phyloP scores from a whole-genome alignment of 2,113 vertebrate species.

The Atlantisia rogersi region DNA sequence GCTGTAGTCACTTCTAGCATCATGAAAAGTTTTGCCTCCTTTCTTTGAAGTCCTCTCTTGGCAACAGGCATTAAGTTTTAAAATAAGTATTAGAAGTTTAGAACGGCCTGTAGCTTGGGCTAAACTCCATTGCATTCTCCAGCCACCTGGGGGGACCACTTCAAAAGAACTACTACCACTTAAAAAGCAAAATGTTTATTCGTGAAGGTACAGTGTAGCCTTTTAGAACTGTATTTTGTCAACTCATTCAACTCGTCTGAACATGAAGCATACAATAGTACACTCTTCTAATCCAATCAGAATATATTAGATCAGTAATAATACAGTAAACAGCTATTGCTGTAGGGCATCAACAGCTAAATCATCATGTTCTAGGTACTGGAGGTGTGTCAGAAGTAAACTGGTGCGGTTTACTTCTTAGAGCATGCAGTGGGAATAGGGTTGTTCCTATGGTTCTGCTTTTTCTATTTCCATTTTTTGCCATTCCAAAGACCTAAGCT shows the following conservation, averaged over 20 bases:
- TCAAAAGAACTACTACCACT: slow-evolving; percentile 69
- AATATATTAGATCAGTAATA: not conserved
- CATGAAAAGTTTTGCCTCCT: slow-evolving; percentile 53
- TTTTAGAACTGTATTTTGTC: slow-evolving; percentile 30
- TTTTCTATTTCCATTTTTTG: not conserved
- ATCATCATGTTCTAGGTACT: not conserved
- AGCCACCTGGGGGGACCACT: slow-evolving; percentile 68
- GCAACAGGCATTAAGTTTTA: slow-evolving; percentile 70
- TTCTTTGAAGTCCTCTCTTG: slow-evolving; percentile 74
- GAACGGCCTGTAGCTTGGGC: slow-evolving; percentile 60
- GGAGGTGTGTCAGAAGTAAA: not conserved
- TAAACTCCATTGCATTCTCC: slow-evolving; percentile 62
- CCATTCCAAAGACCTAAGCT: not conserved
- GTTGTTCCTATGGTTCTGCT: not conserved
- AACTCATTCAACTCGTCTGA: slow-evolving; percentile 11
- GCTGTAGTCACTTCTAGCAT: slow-evolving; percentile 54
- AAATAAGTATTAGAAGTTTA: slow-evolving; percentile 72
- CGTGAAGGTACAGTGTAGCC: slow-evolving; percentile 38
- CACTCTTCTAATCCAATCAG: not conserved
- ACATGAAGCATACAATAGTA: not conserved
- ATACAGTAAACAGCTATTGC: not conserved
- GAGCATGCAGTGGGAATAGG: not conserved
- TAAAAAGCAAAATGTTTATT: slow-evolving; percentile 68
- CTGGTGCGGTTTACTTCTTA: not conserved
- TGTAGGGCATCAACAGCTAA: not conserved